Evolutionary conservation across 2,888 invertebrate species (phyloP), one percentile per base, ranked within the genome.

Genomic region (Drosophila paracracens): DNA sequence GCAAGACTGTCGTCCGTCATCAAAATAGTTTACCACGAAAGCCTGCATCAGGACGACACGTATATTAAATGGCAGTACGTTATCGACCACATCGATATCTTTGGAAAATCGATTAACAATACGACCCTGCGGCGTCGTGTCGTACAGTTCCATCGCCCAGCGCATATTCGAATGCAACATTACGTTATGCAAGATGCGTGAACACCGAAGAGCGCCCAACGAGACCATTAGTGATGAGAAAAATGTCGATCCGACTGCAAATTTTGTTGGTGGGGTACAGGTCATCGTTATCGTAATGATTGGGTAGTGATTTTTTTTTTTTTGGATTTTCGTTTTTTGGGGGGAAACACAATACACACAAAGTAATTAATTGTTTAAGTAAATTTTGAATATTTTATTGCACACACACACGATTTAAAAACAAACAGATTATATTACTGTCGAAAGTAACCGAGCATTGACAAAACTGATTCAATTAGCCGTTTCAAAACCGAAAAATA

Each of bases 61-160:
- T 66, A 93, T 80, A 80, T 91, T 91, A 64, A 89, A 77, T 76
- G 95, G 95, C 82, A 95, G 91, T 71, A 92, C 91, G 87, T 94
- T 94, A 92, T 95, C 95, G 91, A 95, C 88, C 59, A 94, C 93
- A 91, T 95, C 94, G 82, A 95, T 92, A 91, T 95, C 95, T 90
- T 94, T 94, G 71, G 95, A 94, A 91, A 95, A 95, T 78, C 96
- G 94, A 93, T 95, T 95, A 53, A 97, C 94, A 88, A 97, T 94
- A 85, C 97, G 94, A 92, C 97, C 97, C 84, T 95, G 89, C 52
- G 97, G 97, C 65, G 97, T 97, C 79, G 95, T 95, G 93, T 97
- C 97, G 94, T 96, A 97, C 94, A 96, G 96, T 90, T 95, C 94
- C 94, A 96, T 95, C 60, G 96, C 96, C 88, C 95, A 94, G 90